Evolutionary conservation across 2,888 invertebrate species (phyloP).

Genomic region (Phragmatobia fuliginosa): DNA sequence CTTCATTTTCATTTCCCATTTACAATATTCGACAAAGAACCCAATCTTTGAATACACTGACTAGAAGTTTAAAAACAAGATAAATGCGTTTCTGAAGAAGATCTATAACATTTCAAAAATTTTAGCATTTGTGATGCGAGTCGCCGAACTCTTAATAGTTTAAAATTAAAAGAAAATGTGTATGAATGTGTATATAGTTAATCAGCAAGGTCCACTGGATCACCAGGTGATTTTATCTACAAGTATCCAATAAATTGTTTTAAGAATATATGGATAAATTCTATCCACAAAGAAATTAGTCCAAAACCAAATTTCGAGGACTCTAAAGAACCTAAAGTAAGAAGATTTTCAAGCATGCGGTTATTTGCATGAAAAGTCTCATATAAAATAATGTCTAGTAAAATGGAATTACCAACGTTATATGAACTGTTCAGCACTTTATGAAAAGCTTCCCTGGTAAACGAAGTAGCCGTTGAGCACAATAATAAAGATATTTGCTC

Average conservation of each 20-base stretch:
- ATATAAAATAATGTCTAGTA: conserved; percentile 1
- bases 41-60: neutral
- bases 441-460: conserved; percentile 19
- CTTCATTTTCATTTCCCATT: too few relatives aligned
- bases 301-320: neutral
- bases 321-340: neutral
- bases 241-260: too few relatives aligned
- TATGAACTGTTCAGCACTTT: conserved; percentile 4
- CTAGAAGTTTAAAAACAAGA: neutral
- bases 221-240: too few relatives aligned
- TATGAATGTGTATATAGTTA: neutral
- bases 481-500: conserved; percentile 37
- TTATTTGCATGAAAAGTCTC: neutral
- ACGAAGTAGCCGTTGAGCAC: conserved; percentile 20
- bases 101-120: neutral
- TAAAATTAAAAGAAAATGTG: neutral
- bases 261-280: neutral
- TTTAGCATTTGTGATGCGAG: neutral
- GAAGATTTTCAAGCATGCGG: neutral
- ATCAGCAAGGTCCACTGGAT: neutral
- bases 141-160: neutral
- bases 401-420: conserved; percentile 12
- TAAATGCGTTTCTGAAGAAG: neutral
- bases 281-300: neutral
- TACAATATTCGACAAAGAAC: neutral